Conservation (phyloP, 2,113 vertebrate genomes). For the Forbesichthys agassizii region DNA sequence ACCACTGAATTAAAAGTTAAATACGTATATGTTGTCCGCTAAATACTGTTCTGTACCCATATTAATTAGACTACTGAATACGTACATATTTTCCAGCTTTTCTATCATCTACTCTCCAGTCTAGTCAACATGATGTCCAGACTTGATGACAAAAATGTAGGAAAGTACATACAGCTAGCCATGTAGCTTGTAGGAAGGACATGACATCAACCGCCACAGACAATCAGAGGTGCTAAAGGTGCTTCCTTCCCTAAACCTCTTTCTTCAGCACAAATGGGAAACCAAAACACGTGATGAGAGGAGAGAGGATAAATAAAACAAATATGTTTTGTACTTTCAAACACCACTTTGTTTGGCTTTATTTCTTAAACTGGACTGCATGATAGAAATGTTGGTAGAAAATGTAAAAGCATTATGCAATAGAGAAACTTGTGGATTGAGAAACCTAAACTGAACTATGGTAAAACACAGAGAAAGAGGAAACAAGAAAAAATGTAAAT, state of each 20-base stretch:
- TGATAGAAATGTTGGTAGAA: no score
- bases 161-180: conserved; percentile 52
- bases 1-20: no score
- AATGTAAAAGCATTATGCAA: background rate
- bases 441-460: conserved; percentile 18
- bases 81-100: conserved; percentile 35
- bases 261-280: conserved; percentile 84
- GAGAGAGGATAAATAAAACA: conserved; percentile 18
- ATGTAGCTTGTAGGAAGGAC: conserved; percentile 82
- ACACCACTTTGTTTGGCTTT: no score
- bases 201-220: conserved; percentile 93
- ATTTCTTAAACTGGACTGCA: background rate
- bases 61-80: conserved; percentile 53
- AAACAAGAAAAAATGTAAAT: background rate
- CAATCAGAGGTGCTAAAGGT: conserved; percentile 98
- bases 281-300: conserved; percentile 81
- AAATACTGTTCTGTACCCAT: conserved; percentile 2
- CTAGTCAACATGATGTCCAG: conserved; percentile 38
- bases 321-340: conserved; percentile 51
- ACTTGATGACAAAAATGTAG: conserved; percentile 83
- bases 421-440: conserved; percentile 4
- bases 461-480: conserved; percentile 26
- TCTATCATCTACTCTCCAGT: conserved; percentile 23
- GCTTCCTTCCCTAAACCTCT: conserved; percentile 95
- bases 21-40: no score